These are phyloP conservation scores for Operophtera brumata DNA, from an alignment of 2,888 invertebrate genomes.

Conservation along the genomic window DNA sequence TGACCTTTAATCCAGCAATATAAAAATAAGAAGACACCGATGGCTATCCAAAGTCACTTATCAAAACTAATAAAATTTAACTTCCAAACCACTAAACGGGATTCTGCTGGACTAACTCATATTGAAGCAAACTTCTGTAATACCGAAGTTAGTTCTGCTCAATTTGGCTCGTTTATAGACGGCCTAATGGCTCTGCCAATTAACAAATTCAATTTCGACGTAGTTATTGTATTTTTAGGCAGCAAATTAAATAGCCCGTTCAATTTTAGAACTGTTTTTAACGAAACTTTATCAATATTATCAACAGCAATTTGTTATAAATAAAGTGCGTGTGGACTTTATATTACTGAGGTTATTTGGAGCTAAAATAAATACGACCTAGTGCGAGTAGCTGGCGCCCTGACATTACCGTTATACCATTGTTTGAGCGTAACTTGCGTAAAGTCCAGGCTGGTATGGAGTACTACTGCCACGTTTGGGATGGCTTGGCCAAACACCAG, in stretches of 20 bases:
- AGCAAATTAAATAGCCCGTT: neutral
- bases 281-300: neutral
- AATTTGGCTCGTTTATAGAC: constrained; percentile 12
- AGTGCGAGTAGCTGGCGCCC: too few species aligned
- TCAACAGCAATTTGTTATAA: neutral
- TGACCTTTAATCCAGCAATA: too few species aligned
- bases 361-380: too few species aligned
- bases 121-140: constrained; percentile 16
- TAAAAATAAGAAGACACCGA: too few species aligned
- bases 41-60: too few species aligned
- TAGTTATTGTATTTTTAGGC: neutral
- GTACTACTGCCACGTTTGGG: too few species aligned
- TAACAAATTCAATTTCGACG: constrained; percentile 5
- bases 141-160: constrained; percentile 19
- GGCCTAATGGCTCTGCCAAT: constrained; percentile 8
- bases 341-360: neutral
- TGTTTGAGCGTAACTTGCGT: too few species aligned
- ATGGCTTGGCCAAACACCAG: too few species aligned
- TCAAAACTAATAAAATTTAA: constrained; percentile 1
- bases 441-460: too few species aligned
- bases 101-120: constrained; percentile 2
- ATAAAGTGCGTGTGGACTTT: neutral
- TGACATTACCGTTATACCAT: too few species aligned
- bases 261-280: neutral
- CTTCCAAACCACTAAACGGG: neutral